Conservation (phyloP, 2,888 invertebrate genomes). For the Kuschelorhynchus macadamiae region DNA sequence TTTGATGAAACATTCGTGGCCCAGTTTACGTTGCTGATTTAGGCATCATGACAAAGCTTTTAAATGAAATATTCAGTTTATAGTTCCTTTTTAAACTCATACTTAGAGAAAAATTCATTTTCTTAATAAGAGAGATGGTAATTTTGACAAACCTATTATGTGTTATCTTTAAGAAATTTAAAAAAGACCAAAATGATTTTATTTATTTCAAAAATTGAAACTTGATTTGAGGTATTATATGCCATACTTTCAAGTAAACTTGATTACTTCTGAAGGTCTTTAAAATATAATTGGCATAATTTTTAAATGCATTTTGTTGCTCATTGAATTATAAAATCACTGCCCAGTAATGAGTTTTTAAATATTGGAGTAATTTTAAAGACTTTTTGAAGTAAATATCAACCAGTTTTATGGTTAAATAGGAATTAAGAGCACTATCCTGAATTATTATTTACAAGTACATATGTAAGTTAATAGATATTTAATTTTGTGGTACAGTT, state of each 20-base stretch:
- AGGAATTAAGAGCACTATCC: slow-evolving; percentile 10
- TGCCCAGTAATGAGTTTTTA: no score
- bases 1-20: no score
- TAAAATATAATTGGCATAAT: not conserved
- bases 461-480: no score
- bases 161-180: slow-evolving; percentile 7
- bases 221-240: slow-evolving; percentile 11
- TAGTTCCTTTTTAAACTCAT: slow-evolving; percentile 9
- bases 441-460: no score
- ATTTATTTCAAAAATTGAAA: slow-evolving; percentile 11
- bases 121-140: not conserved
- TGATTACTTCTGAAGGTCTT: not conserved
- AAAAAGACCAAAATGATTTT: slow-evolving; percentile 10
- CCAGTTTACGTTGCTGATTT: slow-evolving; percentile 11
- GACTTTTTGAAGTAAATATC: slow-evolving; percentile 12
- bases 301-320: no score
- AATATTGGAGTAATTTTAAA: no score
- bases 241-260: slow-evolving; percentile 8
- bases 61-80: not conserved
- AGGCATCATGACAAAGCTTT: slow-evolving; percentile 21
- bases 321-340: no score
- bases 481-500: no score
- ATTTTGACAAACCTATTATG: not conserved
- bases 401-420: slow-evolving; percentile 37
- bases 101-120: not conserved